Base-by-base conservation (phyloP, 1,140 invertebrate species). In the Zaprionus africanus region DNA sequence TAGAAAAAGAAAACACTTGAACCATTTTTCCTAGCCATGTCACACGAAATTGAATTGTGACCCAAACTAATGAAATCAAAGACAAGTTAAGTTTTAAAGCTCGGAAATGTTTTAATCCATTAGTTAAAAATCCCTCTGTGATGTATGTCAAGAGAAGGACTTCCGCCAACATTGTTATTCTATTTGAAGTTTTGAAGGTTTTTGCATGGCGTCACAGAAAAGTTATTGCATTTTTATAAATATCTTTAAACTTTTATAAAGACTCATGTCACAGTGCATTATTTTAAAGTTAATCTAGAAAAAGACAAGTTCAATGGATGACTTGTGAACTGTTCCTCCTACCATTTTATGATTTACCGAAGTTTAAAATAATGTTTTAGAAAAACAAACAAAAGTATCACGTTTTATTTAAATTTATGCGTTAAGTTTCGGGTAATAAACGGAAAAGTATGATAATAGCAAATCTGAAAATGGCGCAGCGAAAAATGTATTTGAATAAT, bases 1-100 rank as follows among this genome's bases (percentile, higher is more conserved):
- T 81, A 75, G 71, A 81, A 90, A 46, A 46, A 17, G 41, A 46
- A 88, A 90, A 88, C 78, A 86, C 81, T 88, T 90, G 85, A 88
- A 88, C 81, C 85, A 81, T 81, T 84, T 83, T 86, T 81, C 59
- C 78, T 78, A 64, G 51, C 57, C 73, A 78, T 74, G 71, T 73
- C 71, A 78, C 58, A 67, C 64, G 71, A 82, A 88, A 88, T 90
- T 85, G 79, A 90, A 90, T 88, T 84, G 78, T 71, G 79, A 59
- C 58, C 75, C 65, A 61, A 73, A 72, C 73, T 54, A 43, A 51
- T 51, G 12, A 49, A 67, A 19, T 46, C 26, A 11, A 1, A 43
- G 43, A 58, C 24, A 66, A 72, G 67, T 71, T 53, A 77, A 64
- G 53, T 59, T 62, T 62, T 59, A 56, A 64, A 67, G 56, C 17